Conservation (phyloP, 2,113 vertebrate species). For the Columbina picui region DNA sequence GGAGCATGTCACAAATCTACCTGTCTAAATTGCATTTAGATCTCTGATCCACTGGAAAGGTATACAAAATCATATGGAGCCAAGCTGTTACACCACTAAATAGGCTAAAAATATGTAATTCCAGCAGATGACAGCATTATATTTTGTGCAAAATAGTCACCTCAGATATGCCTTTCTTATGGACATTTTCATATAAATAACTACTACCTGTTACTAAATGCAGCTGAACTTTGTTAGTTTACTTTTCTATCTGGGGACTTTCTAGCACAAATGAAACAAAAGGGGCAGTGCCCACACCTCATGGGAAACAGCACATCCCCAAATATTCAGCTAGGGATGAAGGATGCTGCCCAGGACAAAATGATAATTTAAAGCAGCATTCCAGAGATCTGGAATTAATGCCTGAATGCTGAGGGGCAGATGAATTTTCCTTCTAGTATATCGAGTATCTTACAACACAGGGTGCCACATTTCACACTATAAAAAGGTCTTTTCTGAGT, state of each 20-base stretch:
- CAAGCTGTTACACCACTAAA: neutral
- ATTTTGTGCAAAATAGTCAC: neutral
- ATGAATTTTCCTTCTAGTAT: neutral
- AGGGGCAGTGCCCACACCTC: neutral
- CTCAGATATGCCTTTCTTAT: neutral
- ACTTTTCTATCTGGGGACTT: neutral
- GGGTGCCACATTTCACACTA: neutral
- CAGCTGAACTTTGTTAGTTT: slow-evolving; percentile 6
- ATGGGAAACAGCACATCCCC: neutral
- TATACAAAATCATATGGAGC: neutral
- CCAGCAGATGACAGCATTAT: neutral
- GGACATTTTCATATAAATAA: neutral
- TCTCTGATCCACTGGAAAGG: neutral
- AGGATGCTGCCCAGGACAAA: neutral
- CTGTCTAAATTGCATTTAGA: neutral
- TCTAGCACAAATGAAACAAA: neutral
- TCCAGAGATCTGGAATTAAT: neutral
- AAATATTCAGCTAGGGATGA: neutral
- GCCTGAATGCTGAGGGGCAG: neutral
- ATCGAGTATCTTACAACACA: neutral
- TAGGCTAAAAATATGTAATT: neutral
- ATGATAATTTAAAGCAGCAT: neutral
- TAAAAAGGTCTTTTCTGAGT: neutral
- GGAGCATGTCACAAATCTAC: neutral
- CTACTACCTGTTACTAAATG: neutral